Conservation (phyloP, 2,888 invertebrate species). For the Nemurella pictetii region DNA sequence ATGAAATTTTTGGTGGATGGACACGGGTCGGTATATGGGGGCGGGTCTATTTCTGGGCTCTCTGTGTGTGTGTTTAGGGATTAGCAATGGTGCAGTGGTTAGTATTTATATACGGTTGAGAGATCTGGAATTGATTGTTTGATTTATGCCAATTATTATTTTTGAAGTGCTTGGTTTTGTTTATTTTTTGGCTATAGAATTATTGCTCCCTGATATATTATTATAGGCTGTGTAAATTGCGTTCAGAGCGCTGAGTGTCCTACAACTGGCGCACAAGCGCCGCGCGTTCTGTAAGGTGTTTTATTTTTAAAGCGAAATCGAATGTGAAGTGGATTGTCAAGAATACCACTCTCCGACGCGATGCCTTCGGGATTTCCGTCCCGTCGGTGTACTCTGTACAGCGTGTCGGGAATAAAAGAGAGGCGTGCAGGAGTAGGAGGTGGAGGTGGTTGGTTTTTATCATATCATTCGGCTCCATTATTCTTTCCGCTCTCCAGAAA, state of each 20-base stretch:
- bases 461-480: not conserved
- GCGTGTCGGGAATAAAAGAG: no score
- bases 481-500: not conserved
- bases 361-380: not conserved
- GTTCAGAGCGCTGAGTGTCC: not conserved
- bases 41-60: no score
- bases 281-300: not conserved
- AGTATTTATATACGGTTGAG: no score
- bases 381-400: no score
- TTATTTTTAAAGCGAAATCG: not conserved
- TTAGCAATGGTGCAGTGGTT: no score
- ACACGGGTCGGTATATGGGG: no score
- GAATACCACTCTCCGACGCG: not conserved
- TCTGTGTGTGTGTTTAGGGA: no score
- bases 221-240: not conserved
- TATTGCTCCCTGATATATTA: not conserved
- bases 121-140: not conserved
- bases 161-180: not conserved
- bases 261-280: not conserved
- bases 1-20: not conserved
- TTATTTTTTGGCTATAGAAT: not conserved
- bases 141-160: not conserved
- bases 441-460: not conserved
- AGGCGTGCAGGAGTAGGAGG: not conserved
- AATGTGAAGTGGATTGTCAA: not conserved